Base-by-base conservation (phyloP, 2,113 vertebrate species). In the Pteruthius melanotis region DNA sequence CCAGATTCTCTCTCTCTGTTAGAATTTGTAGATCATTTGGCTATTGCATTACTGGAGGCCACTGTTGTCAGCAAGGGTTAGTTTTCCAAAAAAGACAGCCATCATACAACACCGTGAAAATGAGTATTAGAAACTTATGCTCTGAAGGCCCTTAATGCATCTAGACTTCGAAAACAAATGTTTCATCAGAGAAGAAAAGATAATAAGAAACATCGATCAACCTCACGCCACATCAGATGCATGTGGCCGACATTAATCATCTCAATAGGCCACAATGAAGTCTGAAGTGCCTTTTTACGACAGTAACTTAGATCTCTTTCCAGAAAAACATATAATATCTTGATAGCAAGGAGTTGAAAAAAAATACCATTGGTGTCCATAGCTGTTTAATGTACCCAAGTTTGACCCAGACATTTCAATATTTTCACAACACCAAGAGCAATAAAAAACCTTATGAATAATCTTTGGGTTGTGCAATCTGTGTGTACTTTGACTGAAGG, bases 351-450 rank as follows among this genome's bases (percentile, higher is more conserved):
- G 35, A 24, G 49, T 13, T 61, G 78, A 86, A 91, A 94, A 94
- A 94, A 89, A 83, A 7, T 7, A 83, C 47, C 53, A 4, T 31
- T 50, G 8, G 17, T 96, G 71, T 44, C 71, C 71, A 60, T 14
- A 54, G 83, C 77, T 88, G 88, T 83, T 94, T 78, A 95, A 96
- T 40, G 24, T 72, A 65, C 70, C 59, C 87, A 83, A 94, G 80
- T 85, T 66, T 96, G 70, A 96, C 87, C 74, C 69, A 93, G 81
- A 84, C 59, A 83, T 79, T 96, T 92, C 97, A 96, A 93, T 97
- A 97, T 96, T 97, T 97, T 95, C 31, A 4, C 94, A 97, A 88
- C 65, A 95, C 42, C 54, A 77, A 78, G 65, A 91, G 72, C 56
- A 96, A 95, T 91, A 87, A 94, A 87, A 77, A 45, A 0, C 6